Conservation (phyloP, 1,140 invertebrate species). For the Bombus pyrosoma region DNA sequence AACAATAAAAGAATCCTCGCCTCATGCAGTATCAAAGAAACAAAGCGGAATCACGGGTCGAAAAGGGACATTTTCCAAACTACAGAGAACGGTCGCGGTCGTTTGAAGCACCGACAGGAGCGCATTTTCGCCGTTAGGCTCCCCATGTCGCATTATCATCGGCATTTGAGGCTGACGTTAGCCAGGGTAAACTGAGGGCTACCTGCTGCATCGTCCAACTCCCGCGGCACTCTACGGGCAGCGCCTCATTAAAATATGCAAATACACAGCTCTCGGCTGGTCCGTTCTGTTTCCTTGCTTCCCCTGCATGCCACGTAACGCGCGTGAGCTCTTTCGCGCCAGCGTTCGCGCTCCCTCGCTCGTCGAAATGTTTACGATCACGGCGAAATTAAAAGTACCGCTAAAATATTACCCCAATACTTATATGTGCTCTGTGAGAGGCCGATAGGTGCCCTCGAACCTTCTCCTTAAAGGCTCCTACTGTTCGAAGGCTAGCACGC, state of each 20-base stretch:
- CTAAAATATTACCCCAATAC: conserved; percentile 79
- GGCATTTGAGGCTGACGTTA: conserved; percentile 71
- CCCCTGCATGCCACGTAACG: conserved; percentile 35
- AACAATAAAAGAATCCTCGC: neutral
- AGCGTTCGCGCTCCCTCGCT: conserved; percentile 62
- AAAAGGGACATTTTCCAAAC: neutral
- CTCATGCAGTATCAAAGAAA: neutral
- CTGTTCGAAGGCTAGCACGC: conserved; percentile 19
- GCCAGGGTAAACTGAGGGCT: conserved; percentile 57
- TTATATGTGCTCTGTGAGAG: conserved; percentile 47
- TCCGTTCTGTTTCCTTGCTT: conserved; percentile 69
- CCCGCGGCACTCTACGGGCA: conserved; percentile 70
- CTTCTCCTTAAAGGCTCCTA: conserved; percentile 45
- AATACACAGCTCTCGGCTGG: conserved; percentile 75
- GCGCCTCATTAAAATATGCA: conserved; percentile 83
- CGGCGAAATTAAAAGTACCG: conserved; percentile 81
- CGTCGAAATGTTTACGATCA: conserved; percentile 82
- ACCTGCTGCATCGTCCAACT: conserved; percentile 69
- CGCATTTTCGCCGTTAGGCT: conserved; percentile 56
- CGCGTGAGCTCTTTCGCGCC: conserved; percentile 24
- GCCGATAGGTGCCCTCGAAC: conserved; percentile 1
- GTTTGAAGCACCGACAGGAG: conserved; percentile 40
- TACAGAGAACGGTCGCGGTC: neutral
- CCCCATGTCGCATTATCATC: conserved; percentile 75
- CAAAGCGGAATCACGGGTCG: neutral